Base-by-base conservation (phyloP, 2,888 invertebrate genomes). In the Ectobius pallidus region DNA sequence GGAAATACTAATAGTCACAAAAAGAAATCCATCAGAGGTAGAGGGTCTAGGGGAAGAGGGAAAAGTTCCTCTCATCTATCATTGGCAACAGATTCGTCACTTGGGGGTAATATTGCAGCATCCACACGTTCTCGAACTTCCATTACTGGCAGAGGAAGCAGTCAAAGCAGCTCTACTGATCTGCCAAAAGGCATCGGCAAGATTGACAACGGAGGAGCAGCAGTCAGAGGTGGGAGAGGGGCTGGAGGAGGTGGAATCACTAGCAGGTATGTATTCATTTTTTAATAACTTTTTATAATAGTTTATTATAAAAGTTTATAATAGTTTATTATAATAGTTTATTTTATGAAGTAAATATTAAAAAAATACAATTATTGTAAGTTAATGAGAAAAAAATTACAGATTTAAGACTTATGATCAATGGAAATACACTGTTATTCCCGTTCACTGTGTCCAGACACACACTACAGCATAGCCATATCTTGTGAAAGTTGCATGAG, bases 91-190 rank as follows among this genome's bases (percentile, higher is more conserved):
- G 16, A 14, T 18, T 52, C 52, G 3, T 20, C 25, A 42, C 42
- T 18, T 14, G 34, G 22, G 22, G 63, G 25, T 16, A 46, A 46
- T 6, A 65, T 30, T n/a, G 46, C 65, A 46, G 46, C 18, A 14
- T 65, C 65, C n/a, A 65, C 65, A 46, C 22, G 65, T 6, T 65
- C 65, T 46, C 46, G 65, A 25, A n/a, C 65, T 65, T 27, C 65
- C 20, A 14, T 18, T 14, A 14, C 52, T 18, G 52, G 52, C n/a
- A 58, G 58, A 25, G 30, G 27, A 2, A 0, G 27, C 2, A 32
- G 16, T 58, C 27, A 16, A 3, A 58, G 14, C 3, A 30, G 3
- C 30, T 58, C 16, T n/a, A 14, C 30, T n/a, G 58, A 30, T 32
- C 58, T 30, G 58, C 16, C 30, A n/a, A 58, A 30, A 14, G 32